phyloP scores from a whole-genome alignment of 1,140 invertebrate genomes.

The Ostrea denselamellosa region DNA sequence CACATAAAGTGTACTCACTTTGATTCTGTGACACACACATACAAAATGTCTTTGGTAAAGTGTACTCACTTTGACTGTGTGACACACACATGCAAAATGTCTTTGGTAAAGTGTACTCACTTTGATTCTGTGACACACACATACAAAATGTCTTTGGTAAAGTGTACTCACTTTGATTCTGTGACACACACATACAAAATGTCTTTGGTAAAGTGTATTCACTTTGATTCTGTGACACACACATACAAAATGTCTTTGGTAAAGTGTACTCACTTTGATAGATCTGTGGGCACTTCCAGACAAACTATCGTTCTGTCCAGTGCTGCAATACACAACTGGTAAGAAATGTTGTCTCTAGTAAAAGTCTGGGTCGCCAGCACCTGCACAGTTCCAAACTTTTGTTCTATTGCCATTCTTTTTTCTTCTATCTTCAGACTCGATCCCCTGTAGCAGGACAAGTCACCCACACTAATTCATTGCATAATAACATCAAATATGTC shows the following conservation, averaged over 20 bases:
- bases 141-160: neutral
- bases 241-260: neutral
- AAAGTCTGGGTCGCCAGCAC: neutral
- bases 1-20: neutral
- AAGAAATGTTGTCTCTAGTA: neutral
- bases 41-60: neutral
- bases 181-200: neutral
- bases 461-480: too few relatives aligned
- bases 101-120: neutral
- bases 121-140: neutral
- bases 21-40: neutral
- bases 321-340: constrained; percentile 38
- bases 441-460: neutral
- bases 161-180: neutral
- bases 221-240: neutral
- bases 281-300: neutral
- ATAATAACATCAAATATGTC: too few relatives aligned
- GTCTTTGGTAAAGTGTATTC: neutral
- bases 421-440: constrained; percentile 2
- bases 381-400: neutral
- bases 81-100: neutral
- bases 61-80: neutral
- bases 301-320: constrained; percentile 42
- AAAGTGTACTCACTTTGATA: neutral
- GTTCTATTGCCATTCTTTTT: neutral